phyloP scores from a whole-genome alignment of 1,140 invertebrate genomes.

The Drosophila kepulauana region DNA sequence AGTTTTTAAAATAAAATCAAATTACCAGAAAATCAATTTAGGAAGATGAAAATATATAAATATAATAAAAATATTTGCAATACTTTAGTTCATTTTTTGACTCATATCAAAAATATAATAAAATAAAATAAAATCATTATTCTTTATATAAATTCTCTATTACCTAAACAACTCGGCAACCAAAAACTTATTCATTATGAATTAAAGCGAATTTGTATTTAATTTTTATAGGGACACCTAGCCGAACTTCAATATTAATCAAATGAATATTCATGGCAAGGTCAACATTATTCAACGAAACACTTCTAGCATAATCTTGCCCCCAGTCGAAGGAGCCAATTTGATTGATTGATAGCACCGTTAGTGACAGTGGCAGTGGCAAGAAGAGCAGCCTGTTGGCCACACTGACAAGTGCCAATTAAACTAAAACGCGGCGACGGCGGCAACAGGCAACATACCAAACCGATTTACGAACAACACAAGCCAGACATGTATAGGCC shows the following conservation, averaged over 20 bases:
- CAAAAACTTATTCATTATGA: background rate
- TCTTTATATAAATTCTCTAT: too few species aligned
- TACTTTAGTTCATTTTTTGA: too few species aligned
- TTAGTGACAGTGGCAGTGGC: constrained; percentile 9
- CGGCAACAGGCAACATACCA: constrained; percentile 62
- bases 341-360: constrained; percentile 71
- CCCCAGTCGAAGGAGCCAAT: constrained; percentile 51
- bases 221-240: background rate
- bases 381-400: constrained; percentile 53
- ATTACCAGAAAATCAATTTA: too few species aligned
- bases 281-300: constrained; percentile 2
- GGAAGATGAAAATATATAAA: too few species aligned
- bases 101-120: too few species aligned
- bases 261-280: constrained; percentile 11
- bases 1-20: too few species aligned
- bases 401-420: constrained; percentile 79
- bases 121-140: too few species aligned
- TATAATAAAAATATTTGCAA: too few species aligned
- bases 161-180: background rate
- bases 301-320: constrained; percentile 21
- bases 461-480: constrained; percentile 31
- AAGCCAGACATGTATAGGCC: constrained; percentile 46
- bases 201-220: background rate
- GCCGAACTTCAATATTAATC: background rate
- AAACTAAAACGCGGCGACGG: constrained; percentile 71